phyloP scores from a whole-genome alignment of 2,888 invertebrate species.

The Orthosia cruda region DNA sequence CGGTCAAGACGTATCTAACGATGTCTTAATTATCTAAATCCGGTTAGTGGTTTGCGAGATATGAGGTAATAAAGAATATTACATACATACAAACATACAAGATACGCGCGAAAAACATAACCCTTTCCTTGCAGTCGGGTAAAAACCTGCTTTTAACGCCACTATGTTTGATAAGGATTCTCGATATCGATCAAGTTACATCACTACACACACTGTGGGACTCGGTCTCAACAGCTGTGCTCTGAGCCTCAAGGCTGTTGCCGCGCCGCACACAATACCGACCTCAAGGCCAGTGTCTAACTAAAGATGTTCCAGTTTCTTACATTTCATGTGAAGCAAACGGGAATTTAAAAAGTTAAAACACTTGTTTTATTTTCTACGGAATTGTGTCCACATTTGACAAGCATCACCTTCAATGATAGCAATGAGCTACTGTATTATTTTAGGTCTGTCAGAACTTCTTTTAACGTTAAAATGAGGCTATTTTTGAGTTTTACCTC shows the following conservation, averaged over 20 bases:
- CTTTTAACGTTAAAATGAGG: neutral
- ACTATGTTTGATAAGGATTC: conserved; percentile 32
- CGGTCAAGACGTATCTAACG: too few species aligned
- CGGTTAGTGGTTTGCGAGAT: too few species aligned
- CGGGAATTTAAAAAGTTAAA: conserved; percentile 25
- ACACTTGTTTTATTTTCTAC: neutral
- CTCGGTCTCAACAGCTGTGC: conserved; percentile 45
- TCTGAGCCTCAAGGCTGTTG: conserved; percentile 52
- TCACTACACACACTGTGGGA: conserved; percentile 38
- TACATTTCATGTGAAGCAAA: conserved; percentile 23
- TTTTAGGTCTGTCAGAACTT: neutral
- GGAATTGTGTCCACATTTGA: neutral
- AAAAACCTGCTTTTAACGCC: neutral
- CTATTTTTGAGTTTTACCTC: neutral
- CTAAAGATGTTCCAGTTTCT: conserved; percentile 60
- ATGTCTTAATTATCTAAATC: too few species aligned
- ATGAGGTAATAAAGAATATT: too few species aligned
- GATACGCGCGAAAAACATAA: too few species aligned
- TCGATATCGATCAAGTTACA: conserved; percentile 51
- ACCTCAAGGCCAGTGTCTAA: conserved; percentile 57
- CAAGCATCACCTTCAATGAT: neutral
- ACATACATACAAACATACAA: too few species aligned
- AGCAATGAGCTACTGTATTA: neutral
- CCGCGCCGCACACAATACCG: conserved; percentile 41
- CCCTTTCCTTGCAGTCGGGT: too few species aligned